Evolutionary conservation across 1,140 invertebrate genomes (phyloP).

Genomic region (Tetramorium simillimum): DNA sequence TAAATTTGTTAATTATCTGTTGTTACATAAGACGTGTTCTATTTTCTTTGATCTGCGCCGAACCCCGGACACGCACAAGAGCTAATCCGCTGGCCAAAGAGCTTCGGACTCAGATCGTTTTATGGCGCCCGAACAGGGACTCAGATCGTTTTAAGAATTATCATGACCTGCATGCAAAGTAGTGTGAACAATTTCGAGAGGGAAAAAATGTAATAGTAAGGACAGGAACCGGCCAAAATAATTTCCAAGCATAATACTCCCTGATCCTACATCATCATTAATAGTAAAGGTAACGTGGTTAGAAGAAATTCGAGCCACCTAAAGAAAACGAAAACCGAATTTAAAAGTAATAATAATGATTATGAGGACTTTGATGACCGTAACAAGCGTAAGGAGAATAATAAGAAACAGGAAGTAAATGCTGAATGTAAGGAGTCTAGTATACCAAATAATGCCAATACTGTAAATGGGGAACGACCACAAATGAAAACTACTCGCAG

Average conservation of each 20-base stretch:
- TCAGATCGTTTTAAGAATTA: too few species aligned
- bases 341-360: background rate
- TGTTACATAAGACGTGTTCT: too few species aligned
- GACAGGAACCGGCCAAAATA: background rate
- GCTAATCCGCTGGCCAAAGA: too few species aligned
- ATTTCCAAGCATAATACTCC: background rate
- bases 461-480: background rate
- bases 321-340: background rate
- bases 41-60: too few species aligned
- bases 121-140: too few species aligned
- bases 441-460: background rate
- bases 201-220: background rate
- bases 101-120: too few species aligned
- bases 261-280: background rate
- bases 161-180: background rate
- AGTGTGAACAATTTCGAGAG: background rate
- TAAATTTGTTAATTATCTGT: too few species aligned
- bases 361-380: background rate
- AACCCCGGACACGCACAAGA: too few species aligned
- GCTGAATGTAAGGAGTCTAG: background rate
- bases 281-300: background rate
- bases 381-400: background rate
- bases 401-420: background rate
- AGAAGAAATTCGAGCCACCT: background rate
- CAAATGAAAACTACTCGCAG: background rate